Evolutionary conservation across 92 coral and sea anemone genomes (phyloP), one percentile per base, ranked within the genome.

Genomic region (Phenganax stokvisi): DNA sequence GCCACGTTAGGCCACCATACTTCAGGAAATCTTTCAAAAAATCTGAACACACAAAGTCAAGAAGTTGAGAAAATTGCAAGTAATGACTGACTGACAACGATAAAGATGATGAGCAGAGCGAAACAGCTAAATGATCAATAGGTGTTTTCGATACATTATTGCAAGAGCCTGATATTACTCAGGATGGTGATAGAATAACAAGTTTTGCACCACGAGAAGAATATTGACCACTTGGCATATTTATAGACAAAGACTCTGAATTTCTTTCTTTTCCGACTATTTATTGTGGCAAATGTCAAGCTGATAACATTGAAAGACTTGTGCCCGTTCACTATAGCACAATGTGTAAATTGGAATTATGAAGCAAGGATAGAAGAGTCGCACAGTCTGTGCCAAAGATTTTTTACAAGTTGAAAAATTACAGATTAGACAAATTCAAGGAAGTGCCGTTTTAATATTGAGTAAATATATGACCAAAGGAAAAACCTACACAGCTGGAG

Each of bases 121-220:
- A 89, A 82, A 77, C 77, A 64, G 86, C 83, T 57, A 91, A 90
- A 71, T 58, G 91, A 44, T 86, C 91, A 47, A 72, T 90, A 73
- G 93, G 91, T 79, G 84, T 74, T 25, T 79, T 75, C 27, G 93
- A 85, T 56, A 90, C 91, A 58, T 72, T 86, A 71, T 66, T 83
- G 17, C 89, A 90, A 80, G 90, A 86, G 51, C 90, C 91, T 54
- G 91, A 88, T 9, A 55, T 85, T 10, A 51, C 84, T 7, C 89
- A 84, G 59, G 73, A 86, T 88, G 80, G 51, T 81, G 91, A 90
- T 9, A 81, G 72, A 6, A 88, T 88, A 67, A 54, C 79, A 20
- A 81, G 84, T 56, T 88, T 90, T 88, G 92, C 96, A 58, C 96
- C 96, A 80, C 91, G 91, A 8, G 90, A 88, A 55, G 90, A 90